Conservation (phyloP, 2,888 invertebrate genomes). For the Chymomyza fuscimana region DNA sequence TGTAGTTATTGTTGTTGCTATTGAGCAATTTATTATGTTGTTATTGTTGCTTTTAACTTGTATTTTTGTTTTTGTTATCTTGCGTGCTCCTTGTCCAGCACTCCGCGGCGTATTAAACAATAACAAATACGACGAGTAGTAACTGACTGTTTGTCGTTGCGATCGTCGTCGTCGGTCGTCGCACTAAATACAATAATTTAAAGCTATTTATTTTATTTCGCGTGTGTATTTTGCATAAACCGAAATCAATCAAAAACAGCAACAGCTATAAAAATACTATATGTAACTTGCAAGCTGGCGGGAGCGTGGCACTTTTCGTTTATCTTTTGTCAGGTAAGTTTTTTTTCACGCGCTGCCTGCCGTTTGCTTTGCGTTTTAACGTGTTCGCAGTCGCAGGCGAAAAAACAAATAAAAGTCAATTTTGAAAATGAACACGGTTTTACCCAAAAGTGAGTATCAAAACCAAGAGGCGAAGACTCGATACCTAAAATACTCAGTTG, state of each 20-base stretch:
- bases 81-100: neutral
- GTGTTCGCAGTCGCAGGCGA: slow-evolving; percentile 64
- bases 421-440: neutral
- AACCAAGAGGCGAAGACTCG: too few species aligned
- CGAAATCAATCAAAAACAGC: slow-evolving; percentile 53
- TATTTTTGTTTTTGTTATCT: neutral
- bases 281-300: slow-evolving; percentile 1
- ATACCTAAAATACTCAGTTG: too few species aligned
- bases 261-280: neutral
- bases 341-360: slow-evolving; percentile 37
- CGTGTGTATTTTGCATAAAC: slow-evolving; percentile 28
- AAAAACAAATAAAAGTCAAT: slow-evolving; percentile 17
- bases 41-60: neutral
- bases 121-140: neutral
- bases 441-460: neutral
- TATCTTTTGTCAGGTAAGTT: neutral
- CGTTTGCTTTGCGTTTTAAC: slow-evolving; percentile 53
- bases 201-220: slow-evolving; percentile 41
- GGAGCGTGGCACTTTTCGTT: neutral
- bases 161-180: slow-evolving; percentile 25
- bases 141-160: slow-evolving; percentile 32
- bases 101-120: neutral
- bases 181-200: slow-evolving; percentile 7
- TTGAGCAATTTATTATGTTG: slow-evolving; percentile 12
- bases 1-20: slow-evolving; percentile 18